phyloP scores from a whole-genome alignment of 2,888 invertebrate genomes.

The Tetheella fluctuosa region DNA sequence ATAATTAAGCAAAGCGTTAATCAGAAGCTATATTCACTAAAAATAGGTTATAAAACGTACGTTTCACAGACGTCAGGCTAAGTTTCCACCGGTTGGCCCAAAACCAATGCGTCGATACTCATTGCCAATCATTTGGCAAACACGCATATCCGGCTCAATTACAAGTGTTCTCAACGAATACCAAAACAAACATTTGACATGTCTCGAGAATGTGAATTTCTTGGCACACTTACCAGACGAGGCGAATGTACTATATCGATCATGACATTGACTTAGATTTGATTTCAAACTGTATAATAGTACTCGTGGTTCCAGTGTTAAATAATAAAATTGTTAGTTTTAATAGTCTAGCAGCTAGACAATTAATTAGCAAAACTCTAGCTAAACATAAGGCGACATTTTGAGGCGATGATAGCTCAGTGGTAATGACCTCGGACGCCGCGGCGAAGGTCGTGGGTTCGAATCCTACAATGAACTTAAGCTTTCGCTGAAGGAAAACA shows the following conservation, averaged over 20 bases:
- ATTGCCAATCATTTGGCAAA: background rate
- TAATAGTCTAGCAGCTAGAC: no score
- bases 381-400: no score
- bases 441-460: no score
- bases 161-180: background rate
- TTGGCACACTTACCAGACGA: background rate
- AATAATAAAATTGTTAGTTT: no score
- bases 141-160: background rate
- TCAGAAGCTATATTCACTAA: no score
- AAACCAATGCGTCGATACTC: background rate
- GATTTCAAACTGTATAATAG: background rate
- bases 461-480: no score
- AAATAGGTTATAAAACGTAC: no score
- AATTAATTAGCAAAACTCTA: no score
- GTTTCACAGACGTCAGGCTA: background rate
- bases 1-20: no score
- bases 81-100: background rate
- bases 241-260: constrained; percentile 3
- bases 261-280: background rate
- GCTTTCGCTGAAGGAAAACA: no score
- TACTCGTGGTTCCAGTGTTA: background rate
- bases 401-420: no score
- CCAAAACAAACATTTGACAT: background rate
- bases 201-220: background rate
- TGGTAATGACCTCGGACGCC: no score